Conservation (phyloP, 2,797 vertebrate species). For the Pangasius larnaudii region DNA sequence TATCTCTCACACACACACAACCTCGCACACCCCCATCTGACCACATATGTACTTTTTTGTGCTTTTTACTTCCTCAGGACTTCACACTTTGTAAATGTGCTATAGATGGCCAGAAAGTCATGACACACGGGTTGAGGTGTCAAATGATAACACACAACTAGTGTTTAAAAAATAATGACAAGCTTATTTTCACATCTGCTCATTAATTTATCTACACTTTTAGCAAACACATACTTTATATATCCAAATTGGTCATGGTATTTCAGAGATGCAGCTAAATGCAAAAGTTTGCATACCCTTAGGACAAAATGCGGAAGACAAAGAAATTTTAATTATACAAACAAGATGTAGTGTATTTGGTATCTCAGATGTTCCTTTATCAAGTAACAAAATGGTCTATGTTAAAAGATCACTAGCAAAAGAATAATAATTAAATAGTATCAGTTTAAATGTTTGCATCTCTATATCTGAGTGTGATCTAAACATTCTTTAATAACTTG, state of each 20-base stretch:
- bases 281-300: background rate
- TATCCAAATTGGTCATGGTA: background rate
- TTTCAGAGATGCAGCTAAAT: background rate
- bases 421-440: background rate
- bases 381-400: background rate
- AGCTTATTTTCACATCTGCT: background rate
- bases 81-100: background rate
- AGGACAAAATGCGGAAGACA: background rate
- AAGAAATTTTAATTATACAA: background rate
- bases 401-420: background rate
- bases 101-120: background rate
- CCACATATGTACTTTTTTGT: background rate
- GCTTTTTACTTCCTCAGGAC: background rate
- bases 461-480: background rate
- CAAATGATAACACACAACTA: background rate
- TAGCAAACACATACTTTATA: background rate
- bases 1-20: background rate
- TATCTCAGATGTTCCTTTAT: background rate
- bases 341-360: background rate
- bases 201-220: background rate
- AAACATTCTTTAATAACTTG: background rate
- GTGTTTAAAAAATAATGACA: background rate
- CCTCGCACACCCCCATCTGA: background rate
- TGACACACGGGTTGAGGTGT: background rate
- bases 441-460: slow-evolving; percentile 1